Evolutionary conservation across 2,797 vertebrate species (phyloP).

Genomic region (Etheostoma perlongum): DNA sequence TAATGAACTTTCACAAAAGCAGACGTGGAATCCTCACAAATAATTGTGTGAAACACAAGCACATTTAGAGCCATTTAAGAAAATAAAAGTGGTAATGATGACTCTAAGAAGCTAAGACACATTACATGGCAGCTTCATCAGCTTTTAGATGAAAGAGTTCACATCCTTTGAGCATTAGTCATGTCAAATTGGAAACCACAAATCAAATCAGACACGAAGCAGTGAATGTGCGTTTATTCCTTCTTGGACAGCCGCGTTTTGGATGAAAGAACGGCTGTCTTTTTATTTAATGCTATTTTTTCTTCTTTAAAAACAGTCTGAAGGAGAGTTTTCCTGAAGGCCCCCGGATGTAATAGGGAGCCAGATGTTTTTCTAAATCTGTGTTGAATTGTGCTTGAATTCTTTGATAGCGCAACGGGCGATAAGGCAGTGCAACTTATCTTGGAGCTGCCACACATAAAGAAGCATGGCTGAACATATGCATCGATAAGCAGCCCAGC

Average conservation of each 20-base stretch:
- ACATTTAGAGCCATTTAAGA: constrained; percentile 14
- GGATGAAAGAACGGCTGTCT: constrained; percentile 36
- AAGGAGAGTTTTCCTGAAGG: constrained; percentile 41
- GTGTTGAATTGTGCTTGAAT: constrained; percentile 57
- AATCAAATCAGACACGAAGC: constrained; percentile 31
- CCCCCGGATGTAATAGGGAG: constrained; percentile 11
- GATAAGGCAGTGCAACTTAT: constrained; percentile 68
- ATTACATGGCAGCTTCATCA: constrained; percentile 16
- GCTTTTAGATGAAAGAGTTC: constrained; percentile 23
- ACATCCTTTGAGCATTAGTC: constrained; percentile 24
- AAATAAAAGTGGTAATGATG: constrained; percentile 19
- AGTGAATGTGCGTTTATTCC: constrained; percentile 13
- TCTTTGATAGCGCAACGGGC: constrained; percentile 54
- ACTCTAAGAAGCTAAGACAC: neutral
- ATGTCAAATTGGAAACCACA: constrained; percentile 15
- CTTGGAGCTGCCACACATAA: constrained; percentile 64
- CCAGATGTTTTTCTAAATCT: constrained; percentile 51
- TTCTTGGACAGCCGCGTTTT: neutral
- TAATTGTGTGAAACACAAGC: constrained; percentile 15
- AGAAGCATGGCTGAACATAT: constrained; percentile 51
- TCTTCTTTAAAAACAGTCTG: neutral
- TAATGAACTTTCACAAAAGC: constrained; percentile 42
- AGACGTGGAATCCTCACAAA: neutral
- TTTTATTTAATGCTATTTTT: constrained; percentile 5
- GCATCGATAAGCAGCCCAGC: constrained; percentile 46